Evolutionary conservation across 2,797 vertebrate species (phyloP), one percentile per base, ranked within the genome.

Genomic region (Siniperca scherzeri): DNA sequence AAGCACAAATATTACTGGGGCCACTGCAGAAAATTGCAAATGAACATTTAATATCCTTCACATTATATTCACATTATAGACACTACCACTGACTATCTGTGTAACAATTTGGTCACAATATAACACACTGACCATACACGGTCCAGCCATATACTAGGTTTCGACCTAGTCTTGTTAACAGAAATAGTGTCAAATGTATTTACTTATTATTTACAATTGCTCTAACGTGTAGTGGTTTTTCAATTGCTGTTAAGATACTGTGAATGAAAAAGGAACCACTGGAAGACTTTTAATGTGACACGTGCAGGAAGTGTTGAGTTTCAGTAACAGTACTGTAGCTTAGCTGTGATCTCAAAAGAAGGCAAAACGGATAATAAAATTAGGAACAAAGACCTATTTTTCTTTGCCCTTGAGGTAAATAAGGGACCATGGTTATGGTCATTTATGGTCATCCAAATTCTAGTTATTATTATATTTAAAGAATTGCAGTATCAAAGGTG

Each of bases 251-350:
- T 10, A 55, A 46, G 25, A 7, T 25, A 64, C 57, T 46, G 33
- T n/a, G 4, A 52, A 60, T 76, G 46, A 62, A 57, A 42, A 21
- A 16, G 21, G 44, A 80, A 40, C 46, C n/a, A 13, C 22, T 65
- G 66, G 46, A 70, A 75, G 69, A 36, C 46, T 12, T 74, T 62
- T 40, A 74, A 27, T 38, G 44, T 25, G 30, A 46, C 19, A 27
- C n/a, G 52, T 25, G 22, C 38, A 55, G 53, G 38, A 72, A 38
- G 46, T 40, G 8, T 52, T 30, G 19, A 8, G 33, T 27, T 46
- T 70, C 21, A 55, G 25, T 61, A 36, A 53, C 57, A 64, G 30
- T 38, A n/a, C 12, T 42, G 6, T 46, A 65, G 19, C 36, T 25
- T n/a, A 16, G 12, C 11, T 3, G 8, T 19, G 16, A 1, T 76